Conservation (phyloP, 2,888 invertebrate genomes). For the Aleiodes testaceus region DNA sequence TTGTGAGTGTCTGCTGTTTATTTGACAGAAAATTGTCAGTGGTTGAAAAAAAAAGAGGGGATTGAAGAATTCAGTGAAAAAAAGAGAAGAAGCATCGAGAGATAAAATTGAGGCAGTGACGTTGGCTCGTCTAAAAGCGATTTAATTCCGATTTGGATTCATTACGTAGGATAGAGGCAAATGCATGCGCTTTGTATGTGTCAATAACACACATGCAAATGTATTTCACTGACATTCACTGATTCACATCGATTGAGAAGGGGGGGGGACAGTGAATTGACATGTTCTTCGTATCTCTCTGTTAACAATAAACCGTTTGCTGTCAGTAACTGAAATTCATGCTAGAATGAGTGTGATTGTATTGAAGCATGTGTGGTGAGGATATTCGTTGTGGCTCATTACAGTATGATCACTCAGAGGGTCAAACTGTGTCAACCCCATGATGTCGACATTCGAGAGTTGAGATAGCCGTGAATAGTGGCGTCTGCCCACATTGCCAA, state of each 20-base stretch:
- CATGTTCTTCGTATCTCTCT: conserved; percentile 42
- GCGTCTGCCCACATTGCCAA: conserved; percentile 8
- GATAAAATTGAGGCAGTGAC: conserved; percentile 15
- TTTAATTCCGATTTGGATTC: conserved; percentile 49
- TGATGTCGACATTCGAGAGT: conserved; percentile 33
- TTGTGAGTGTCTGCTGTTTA: too few relatives aligned
- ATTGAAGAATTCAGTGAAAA: not conserved
- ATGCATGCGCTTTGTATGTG: conserved; percentile 35
- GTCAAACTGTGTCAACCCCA: conserved; percentile 54
- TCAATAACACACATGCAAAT: conserved; percentile 31
- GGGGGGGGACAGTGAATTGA: conserved; percentile 46
- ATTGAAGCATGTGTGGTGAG: conserved; percentile 46
- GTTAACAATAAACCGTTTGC: conserved; percentile 51
- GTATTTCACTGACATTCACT: conserved; percentile 44
- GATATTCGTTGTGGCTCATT: conserved; percentile 59
- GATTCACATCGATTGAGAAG: conserved; percentile 51
- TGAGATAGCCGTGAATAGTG: conserved; percentile 33
- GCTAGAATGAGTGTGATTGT: conserved; percentile 8
- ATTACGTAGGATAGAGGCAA: conserved; percentile 34
- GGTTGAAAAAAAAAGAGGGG: too few relatives aligned
- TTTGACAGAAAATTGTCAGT: too few relatives aligned
- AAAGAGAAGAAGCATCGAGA: too few relatives aligned
- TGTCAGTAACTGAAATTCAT: conserved; percentile 43
- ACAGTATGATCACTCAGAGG: conserved; percentile 52
- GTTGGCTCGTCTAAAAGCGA: conserved; percentile 48